A percentile compares a stretch with the other conserved stretches of the same genome.
phyloP scores from a whole-genome alignment of 2,888 invertebrate species.

The Serrognathus titanus region DNA sequence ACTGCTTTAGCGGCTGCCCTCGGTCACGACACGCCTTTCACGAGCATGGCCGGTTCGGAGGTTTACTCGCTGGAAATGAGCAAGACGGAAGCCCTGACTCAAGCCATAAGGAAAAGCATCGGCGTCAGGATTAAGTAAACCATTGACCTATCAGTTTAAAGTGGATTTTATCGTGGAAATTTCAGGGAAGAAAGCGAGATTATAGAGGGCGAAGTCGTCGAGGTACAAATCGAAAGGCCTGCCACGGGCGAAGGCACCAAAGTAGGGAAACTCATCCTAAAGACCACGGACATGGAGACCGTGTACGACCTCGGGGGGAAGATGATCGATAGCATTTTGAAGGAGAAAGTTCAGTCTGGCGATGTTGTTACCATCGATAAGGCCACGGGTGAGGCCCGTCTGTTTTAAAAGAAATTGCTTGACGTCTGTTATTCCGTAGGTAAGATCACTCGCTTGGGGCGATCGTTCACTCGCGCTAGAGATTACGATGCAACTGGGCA shows the following conservation, averaged over 20 bases:
- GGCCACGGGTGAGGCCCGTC: constrained; percentile 83
- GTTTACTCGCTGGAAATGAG: constrained; percentile 98
- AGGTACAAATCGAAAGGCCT: constrained; percentile 93
- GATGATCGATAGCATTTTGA: constrained; percentile 94
- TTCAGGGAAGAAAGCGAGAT: constrained; percentile 96
- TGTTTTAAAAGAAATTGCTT: neutral
- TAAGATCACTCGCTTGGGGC: constrained; percentile 63
- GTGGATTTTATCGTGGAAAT: neutral
- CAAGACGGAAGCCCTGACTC: constrained; percentile 97
- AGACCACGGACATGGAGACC: constrained; percentile 99
- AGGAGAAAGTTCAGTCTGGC: constrained; percentile 93
- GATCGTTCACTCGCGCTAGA: constrained; percentile 92
- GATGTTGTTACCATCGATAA: constrained; percentile 99
- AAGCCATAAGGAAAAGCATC: constrained; percentile 94
- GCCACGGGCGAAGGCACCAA: constrained; percentile 85
- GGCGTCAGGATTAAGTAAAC: constrained; percentile 70
- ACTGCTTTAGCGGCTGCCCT: constrained; percentile 94
- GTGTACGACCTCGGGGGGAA: constrained; percentile 97
- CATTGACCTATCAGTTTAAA: constrained; percentile 2
- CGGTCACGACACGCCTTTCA: constrained; percentile 95
- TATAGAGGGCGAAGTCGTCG: constrained; percentile 98
- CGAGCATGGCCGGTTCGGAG: constrained; percentile 97
- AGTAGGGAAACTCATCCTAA: constrained; percentile 91
- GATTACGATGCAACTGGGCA: constrained; percentile 96
- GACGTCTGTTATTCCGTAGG: constrained; percentile 27